phyloP scores from a whole-genome alignment of 2,113 vertebrate species.

The Callipepla californica region DNA sequence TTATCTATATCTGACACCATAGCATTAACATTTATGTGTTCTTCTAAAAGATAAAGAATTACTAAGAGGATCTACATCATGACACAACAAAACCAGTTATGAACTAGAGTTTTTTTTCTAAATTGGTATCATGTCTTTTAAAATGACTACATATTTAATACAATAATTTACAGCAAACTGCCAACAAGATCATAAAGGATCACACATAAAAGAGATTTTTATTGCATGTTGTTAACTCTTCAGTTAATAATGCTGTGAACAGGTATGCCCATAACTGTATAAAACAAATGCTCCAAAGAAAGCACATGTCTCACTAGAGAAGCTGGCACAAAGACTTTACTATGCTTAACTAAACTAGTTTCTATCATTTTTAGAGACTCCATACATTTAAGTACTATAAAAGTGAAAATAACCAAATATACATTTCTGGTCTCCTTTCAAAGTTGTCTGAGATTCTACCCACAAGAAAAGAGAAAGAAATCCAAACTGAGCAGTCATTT shows the following conservation, averaged over 20 bases:
- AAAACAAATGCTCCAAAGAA: neutral
- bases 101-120: too few relatives aligned
- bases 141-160: neutral
- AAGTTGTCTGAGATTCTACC: neutral
- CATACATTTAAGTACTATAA: neutral
- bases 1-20: neutral
- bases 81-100: neutral
- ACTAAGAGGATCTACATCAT: neutral
- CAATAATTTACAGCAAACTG: neutral
- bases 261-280: neutral
- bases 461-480: neutral
- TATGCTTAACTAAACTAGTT: neutral
- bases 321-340: neutral
- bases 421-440: neutral
- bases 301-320: neutral
- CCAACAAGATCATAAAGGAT: neutral
- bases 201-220: neutral
- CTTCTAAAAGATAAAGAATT: neutral
- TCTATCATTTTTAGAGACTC: neutral
- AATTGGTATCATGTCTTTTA: fast-evolving
- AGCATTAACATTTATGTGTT: fast-evolving
- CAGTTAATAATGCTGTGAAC: neutral
- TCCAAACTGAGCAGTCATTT: neutral
- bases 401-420: neutral
- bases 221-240: neutral